Evolutionary conservation across 2,797 vertebrate species (phyloP).

Genomic region (Alectoris magna): DNA sequence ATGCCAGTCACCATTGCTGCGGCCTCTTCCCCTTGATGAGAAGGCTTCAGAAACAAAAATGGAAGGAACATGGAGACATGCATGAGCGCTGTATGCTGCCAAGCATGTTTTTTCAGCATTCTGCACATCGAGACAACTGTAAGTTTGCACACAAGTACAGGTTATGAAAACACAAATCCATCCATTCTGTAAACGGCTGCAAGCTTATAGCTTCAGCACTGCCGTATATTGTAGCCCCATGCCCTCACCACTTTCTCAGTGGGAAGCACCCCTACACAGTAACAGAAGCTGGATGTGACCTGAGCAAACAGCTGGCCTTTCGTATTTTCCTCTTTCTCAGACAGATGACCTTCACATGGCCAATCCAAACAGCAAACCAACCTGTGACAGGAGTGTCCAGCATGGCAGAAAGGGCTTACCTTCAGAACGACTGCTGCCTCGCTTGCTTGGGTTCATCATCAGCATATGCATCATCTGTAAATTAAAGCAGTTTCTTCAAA

Average conservation of each 20-base stretch:
- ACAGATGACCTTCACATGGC: background rate
- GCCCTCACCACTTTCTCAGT: background rate
- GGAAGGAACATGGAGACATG: background rate
- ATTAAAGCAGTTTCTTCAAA: background rate
- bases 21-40: background rate
- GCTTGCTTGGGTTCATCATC: background rate
- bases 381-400: background rate
- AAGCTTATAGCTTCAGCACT: no score
- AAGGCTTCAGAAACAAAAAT: constrained; percentile 10
- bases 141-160: background rate
- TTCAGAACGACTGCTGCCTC: background rate
- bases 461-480: constrained; percentile 16
- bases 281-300: background rate
- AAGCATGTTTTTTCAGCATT: rapidly evolving
- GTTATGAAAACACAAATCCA: background rate
- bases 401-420: constrained; percentile 8
- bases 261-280: background rate
- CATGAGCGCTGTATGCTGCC: background rate
- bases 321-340: background rate
- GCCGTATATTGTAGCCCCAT: background rate
- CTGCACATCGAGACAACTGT: background rate
- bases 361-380: background rate
- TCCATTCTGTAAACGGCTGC: background rate
- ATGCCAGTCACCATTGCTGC: background rate
- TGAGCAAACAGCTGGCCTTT: background rate